Percentiles rank a stretch among this genome's conserved stretches.
Evolutionary conservation across 2,888 invertebrate species (phyloP).

Genomic region (Cantharis rufa): DNA sequence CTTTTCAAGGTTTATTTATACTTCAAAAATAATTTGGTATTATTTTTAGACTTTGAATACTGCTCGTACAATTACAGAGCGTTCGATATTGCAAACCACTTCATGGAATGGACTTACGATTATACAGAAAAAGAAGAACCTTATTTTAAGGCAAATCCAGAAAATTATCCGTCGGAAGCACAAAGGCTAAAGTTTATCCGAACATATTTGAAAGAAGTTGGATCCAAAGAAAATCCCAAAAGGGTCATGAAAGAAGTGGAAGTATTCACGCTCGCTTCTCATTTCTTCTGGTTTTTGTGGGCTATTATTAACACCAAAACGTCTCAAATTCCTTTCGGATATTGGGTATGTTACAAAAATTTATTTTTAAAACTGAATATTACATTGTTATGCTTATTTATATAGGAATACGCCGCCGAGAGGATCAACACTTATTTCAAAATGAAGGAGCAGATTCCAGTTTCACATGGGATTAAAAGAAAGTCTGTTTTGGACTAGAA

Average conservation of each 20-base stretch:
- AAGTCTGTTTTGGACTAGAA: slow-evolving; percentile 11
- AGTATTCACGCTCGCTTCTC: slow-evolving; percentile 83
- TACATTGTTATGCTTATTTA: slow-evolving; percentile 24
- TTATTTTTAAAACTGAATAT: background rate
- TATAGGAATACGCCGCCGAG: slow-evolving; percentile 46
- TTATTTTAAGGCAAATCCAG: slow-evolving; percentile 70
- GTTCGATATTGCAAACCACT: slow-evolving; percentile 94
- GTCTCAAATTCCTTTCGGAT: slow-evolving; percentile 91
- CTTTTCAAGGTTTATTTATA: background rate
- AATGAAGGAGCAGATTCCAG: slow-evolving; percentile 34
- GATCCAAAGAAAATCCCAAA: slow-evolving; percentile 47
- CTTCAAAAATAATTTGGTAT: background rate
- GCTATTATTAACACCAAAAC: slow-evolving; percentile 84
- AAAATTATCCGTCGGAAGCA: slow-evolving; percentile 74
- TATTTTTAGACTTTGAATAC: slow-evolving; percentile 80
- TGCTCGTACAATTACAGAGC: slow-evolving; percentile 93
- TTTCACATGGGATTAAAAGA: slow-evolving; percentile 9
- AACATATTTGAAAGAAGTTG: slow-evolving; percentile 60
- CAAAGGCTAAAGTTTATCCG: slow-evolving; percentile 68
- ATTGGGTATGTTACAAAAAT: slow-evolving; percentile 72
- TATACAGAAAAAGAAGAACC: slow-evolving; percentile 80
- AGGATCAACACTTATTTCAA: slow-evolving; percentile 45
- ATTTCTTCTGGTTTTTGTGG: slow-evolving; percentile 96
- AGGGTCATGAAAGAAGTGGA: slow-evolving; percentile 69
- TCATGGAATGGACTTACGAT: slow-evolving; percentile 90